Conservation (phyloP, 1,140 invertebrate genomes). For the Onthophagus taurus region DNA sequence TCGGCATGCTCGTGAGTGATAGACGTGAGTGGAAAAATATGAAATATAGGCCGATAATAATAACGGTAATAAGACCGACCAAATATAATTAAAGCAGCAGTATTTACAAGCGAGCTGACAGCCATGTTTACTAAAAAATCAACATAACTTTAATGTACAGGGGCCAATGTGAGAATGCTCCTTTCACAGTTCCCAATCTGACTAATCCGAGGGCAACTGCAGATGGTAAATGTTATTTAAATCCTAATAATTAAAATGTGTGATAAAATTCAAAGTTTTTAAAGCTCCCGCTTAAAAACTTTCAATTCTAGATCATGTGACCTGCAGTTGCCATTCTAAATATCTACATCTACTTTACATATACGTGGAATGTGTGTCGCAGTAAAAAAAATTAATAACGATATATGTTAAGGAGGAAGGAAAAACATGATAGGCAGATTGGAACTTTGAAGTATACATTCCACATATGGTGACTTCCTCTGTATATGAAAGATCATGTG, state of each 20-base stretch:
- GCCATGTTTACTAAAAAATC: constrained; percentile 33
- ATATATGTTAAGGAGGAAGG: constrained; percentile 7
- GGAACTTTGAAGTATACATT: constrained; percentile 53
- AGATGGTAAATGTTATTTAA: constrained; percentile 1
- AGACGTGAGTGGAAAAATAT: constrained; percentile 34
- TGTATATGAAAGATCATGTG: constrained; percentile 16
- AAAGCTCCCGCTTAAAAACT: too few species aligned
- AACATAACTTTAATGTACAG: too few species aligned
- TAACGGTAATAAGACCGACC: constrained; percentile 32
- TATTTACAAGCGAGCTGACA: constrained; percentile 51
- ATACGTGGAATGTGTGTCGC: constrained; percentile 23
- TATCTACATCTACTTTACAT: constrained; percentile 10
- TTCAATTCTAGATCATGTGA: too few species aligned
- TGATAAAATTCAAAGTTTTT: too few species aligned
- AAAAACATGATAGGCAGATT: constrained; percentile 43
- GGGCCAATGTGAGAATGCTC: constrained; percentile 55
- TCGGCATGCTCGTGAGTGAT: constrained; percentile 55
- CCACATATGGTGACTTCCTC: constrained; percentile 36
- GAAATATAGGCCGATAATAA: constrained; percentile 37
- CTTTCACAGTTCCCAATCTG: constrained; percentile 54
- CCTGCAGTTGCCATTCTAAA: constrained; percentile 10
- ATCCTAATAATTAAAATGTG: not conserved
- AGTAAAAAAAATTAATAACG: constrained; percentile 18
- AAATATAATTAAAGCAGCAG: constrained; percentile 50
- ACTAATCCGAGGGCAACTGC: constrained; percentile 30